These are phyloP conservation scores for Pelosia muscerda DNA, from an alignment of 2,888 invertebrate species.

Conservation along the genomic window DNA sequence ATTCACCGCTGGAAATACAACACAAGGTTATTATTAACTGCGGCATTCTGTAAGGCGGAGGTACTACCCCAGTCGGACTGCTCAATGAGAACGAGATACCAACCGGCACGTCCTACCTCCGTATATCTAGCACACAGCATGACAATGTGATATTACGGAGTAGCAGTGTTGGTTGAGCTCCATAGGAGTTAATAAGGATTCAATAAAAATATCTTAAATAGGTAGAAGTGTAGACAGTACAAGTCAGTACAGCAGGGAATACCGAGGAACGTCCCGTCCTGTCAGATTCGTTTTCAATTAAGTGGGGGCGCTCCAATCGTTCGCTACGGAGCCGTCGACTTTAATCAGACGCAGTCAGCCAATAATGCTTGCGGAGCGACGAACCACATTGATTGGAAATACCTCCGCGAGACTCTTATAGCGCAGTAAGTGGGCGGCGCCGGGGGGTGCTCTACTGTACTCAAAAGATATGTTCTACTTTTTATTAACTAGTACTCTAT, in stretches of 20 bases:
- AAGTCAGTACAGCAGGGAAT: not conserved
- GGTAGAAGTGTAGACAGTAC: not conserved
- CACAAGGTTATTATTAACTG: no score
- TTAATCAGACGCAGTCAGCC: constrained; percentile 48
- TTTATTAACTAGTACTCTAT: not conserved
- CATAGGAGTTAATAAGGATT: no score
- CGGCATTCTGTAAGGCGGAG: no score
- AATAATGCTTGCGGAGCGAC: constrained; percentile 41
- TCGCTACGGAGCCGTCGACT: constrained; percentile 45
- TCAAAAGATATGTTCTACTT: not conserved
- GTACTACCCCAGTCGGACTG: no score
- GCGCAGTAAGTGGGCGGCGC: not conserved
- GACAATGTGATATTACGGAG: no score
- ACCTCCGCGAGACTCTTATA: constrained; percentile 19
- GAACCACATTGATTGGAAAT: constrained; percentile 48
- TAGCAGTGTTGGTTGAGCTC: no score
- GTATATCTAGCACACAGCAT: no score
- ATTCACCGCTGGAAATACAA: no score
- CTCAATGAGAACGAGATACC: no score
- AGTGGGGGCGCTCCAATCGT: constrained; percentile 28
- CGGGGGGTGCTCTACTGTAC: not conserved
- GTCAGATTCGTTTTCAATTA: constrained; percentile 53
- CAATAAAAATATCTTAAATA: not conserved
- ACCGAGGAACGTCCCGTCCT: constrained; percentile 12
- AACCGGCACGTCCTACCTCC: no score